Base-by-base conservation (phyloP, 2,113 vertebrate species). In the Uropsilus gracilis region DNA sequence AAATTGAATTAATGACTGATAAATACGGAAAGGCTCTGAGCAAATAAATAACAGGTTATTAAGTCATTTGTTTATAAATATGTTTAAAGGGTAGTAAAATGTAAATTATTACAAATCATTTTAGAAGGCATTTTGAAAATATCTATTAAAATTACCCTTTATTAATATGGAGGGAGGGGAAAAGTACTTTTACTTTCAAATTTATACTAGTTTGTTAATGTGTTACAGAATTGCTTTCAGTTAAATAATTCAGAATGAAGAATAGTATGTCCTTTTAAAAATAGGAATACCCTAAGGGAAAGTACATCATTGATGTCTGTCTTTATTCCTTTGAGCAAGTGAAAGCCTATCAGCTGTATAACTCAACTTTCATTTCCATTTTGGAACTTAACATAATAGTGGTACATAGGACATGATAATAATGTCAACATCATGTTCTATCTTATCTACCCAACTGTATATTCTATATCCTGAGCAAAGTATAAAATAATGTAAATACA, bases 361-460 rank as follows among this genome's bases (percentile, higher is more conserved):
- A 16, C 86, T 83, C 13, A 89, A 89, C 32, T 71, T 89, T 68
- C 95, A 94, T 94, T 95, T 94, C 91, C 77, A 44, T 84, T 96
- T 97, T 88, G 95, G 63, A 95, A 95, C 46, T 94, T 94, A 95
- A 96, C 85, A 88, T 88, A 55, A 72, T 95, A 94, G 96, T 91
- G 76, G 89, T 90, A 96, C 89, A 95, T 83, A 77, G 78, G 53
- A 86, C 59, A 78, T 73, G 73, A 0, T 20, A 86, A 93, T 83
- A 92, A 2, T 17, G 91, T 93, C 48, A 73, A 30, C 34, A 86
- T 71, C 9, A 6, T 17, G 7, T 68, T n/a, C 34, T 18, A 20
- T 20, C 16, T 32, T 34, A 1, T 63, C 30, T 63, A 14, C 4
- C 1, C 66, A 24, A 71, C 13, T 63, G 37, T 14, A 37, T 59